phyloP scores from a whole-genome alignment of 2,888 invertebrate species.

The Clepsis dumicolana region DNA sequence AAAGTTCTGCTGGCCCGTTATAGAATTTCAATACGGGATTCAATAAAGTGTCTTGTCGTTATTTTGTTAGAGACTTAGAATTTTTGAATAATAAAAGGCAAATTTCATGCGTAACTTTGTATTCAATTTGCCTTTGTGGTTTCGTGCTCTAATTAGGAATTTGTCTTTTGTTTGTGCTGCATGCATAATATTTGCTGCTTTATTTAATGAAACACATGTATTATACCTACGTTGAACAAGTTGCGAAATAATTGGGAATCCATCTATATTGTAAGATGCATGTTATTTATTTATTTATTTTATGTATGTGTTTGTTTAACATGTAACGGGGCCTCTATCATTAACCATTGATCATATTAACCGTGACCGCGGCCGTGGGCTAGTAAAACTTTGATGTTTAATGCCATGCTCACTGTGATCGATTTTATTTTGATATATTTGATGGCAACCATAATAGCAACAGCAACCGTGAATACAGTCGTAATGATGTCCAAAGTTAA shows the following conservation, averaged over 20 bases:
- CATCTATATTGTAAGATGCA: background rate
- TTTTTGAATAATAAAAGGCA: slow-evolving; percentile 47
- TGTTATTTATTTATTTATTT: too few species aligned
- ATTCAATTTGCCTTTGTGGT: slow-evolving; percentile 31
- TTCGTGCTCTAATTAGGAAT: slow-evolving; percentile 21
- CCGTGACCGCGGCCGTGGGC: slow-evolving; percentile 16
- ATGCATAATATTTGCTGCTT: slow-evolving; percentile 2
- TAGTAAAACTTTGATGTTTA: slow-evolving; percentile 22
- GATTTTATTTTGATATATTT: slow-evolving; percentile 15
- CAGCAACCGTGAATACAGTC: background rate
- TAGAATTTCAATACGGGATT: slow-evolving; percentile 66
- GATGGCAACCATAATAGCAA: background rate
- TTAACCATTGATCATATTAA: slow-evolving; percentile 32
- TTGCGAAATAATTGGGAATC: background rate
- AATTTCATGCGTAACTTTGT: slow-evolving; percentile 37
- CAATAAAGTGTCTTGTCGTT: slow-evolving; percentile 68
- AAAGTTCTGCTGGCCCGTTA: slow-evolving; percentile 67
- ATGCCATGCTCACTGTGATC: slow-evolving; percentile 27
- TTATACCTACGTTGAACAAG: too few species aligned
- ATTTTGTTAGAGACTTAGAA: slow-evolving; percentile 43
- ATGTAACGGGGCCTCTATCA: background rate
- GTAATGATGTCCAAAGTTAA: slow-evolving; percentile 8
- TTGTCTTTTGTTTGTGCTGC: background rate
- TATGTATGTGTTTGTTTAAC: background rate
- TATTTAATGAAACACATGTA: background rate